These are phyloP conservation scores for Octopus bimaculoides DNA, from an alignment of 1,140 invertebrate genomes.

Conservation along the genomic window DNA sequence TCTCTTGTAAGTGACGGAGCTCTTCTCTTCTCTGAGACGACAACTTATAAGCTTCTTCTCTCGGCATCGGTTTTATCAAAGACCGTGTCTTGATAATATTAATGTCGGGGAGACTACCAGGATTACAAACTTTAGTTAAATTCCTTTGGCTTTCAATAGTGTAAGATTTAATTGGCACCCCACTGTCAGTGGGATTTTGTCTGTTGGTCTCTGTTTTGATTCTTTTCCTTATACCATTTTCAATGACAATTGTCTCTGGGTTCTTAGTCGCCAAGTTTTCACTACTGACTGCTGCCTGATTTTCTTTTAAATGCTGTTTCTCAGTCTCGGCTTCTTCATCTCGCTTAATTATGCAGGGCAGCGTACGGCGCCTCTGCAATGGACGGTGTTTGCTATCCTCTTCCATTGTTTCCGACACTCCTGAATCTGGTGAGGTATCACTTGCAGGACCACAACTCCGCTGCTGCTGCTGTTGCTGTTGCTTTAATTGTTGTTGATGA, in stretches of 20 bases:
- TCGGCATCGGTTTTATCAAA: slow-evolving; percentile 75
- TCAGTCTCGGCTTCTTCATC: slow-evolving; percentile 22
- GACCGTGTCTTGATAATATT: slow-evolving; percentile 57
- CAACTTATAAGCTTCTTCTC: slow-evolving; percentile 91
- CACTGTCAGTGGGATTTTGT: slow-evolving; percentile 32
- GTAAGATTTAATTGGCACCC: slow-evolving; percentile 52
- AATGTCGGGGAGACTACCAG: slow-evolving; percentile 82
- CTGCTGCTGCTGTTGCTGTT: slow-evolving; percentile 24
- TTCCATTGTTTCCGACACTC: slow-evolving; percentile 53
- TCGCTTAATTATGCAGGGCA: slow-evolving; percentile 50
- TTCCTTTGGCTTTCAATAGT: slow-evolving; percentile 81
- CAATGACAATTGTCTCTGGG: slow-evolving; percentile 55
- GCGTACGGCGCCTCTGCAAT: slow-evolving; percentile 46
- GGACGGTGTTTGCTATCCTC: slow-evolving; percentile 37
- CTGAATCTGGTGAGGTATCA: slow-evolving; percentile 57
- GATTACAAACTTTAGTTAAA: slow-evolving; percentile 29
- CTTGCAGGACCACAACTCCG: slow-evolving; percentile 24
- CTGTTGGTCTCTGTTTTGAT: slow-evolving; percentile 39
- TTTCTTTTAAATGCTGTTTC: slow-evolving; percentile 32
- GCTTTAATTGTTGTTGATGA: slow-evolving; percentile 13
- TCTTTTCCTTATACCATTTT: slow-evolving; percentile 57
- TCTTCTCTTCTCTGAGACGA: slow-evolving; percentile 91
- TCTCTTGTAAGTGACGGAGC: slow-evolving; percentile 83
- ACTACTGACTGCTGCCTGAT: slow-evolving; percentile 45
- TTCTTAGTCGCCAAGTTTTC: slow-evolving; percentile 44